Evolutionary conservation across 2,888 invertebrate species (phyloP), one percentile per base, ranked within the genome.

Genomic region (Scotopteryx bipunctaria): DNA sequence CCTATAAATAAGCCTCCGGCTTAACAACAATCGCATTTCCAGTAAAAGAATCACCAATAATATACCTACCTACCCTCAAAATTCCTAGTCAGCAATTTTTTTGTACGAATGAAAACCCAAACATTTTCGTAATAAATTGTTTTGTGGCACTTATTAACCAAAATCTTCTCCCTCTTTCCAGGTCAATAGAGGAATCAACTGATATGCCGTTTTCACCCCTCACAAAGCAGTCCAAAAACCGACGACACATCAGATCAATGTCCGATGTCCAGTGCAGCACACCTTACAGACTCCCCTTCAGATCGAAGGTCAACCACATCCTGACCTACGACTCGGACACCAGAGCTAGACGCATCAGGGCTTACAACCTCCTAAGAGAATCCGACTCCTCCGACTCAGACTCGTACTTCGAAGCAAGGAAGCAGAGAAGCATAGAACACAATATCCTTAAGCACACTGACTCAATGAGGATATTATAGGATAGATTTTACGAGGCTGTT

Each of bases 221-320:
- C 40, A 83, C 87, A 37, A 88, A 81, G 59, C 85, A 83, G 45
- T 86, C 81, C 4, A 90, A 89, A 59, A 59, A 73, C 31, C 71
- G 87, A 59, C 75, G 90, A 49, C 90, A 90, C 63, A 90, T 89
- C 51, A 68, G 90, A 38, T 90, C 90, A 0, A 90, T 90, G 90
- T 90, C 90, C 0, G 90, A 90, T 50, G 90, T 90, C 5, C 89
- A 89, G 41, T 83, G 77, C 76, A 89, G 89, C 60, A 87, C 89
- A 0, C 89, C 89, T 0, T 86, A 82, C 70, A 75, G 83, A 46
- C 66, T 86, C 16, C 75, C 80, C 1, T 84, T 81, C 69, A 75
- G 85, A 48, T 78, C 83, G 0, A 73, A 82, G 51, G 76, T 76
- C 35, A 82, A 76, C 29, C 80, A 81, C 44, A 81, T 81, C 19